Conservation (phyloP, 2,797 vertebrate species). For the Coilia nasus region DNA sequence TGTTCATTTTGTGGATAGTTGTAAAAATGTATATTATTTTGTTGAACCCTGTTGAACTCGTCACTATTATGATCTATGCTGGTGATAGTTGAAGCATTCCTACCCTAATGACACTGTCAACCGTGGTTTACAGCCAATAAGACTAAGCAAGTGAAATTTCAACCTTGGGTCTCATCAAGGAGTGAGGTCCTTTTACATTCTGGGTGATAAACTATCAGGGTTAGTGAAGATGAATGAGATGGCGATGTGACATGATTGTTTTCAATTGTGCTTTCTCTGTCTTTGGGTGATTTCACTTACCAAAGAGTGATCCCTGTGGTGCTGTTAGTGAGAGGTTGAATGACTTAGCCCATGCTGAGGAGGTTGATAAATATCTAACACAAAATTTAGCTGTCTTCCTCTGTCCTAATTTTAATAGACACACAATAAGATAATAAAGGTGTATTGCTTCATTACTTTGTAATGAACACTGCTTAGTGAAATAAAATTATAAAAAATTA, state of each 20-base stretch:
- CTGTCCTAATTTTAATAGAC: not conserved
- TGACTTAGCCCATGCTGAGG: not conserved
- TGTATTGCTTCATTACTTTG: not conserved
- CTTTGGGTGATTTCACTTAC: conserved; percentile 15
- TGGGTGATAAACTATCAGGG: conserved; percentile 26
- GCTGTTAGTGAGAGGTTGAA: not conserved
- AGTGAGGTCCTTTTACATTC: conserved; percentile 25
- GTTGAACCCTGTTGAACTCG: not conserved
- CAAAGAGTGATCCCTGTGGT: not conserved
- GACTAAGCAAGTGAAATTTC: conserved; percentile 12
- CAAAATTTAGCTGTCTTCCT: not conserved
- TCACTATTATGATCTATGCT: not conserved
- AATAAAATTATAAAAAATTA: not conserved
- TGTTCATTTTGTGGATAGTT: not conserved
- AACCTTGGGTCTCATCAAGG: not conserved
- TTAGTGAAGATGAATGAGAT: conserved; percentile 19
- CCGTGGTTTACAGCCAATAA: not conserved
- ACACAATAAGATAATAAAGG: not conserved
- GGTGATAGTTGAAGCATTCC: not conserved
- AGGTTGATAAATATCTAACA: not conserved
- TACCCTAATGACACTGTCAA: not conserved
- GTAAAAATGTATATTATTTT: not conserved
- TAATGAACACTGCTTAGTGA: not conserved
- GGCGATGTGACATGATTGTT: conserved; percentile 14
- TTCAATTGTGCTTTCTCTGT: conserved; percentile 5